Conservation (phyloP, 2,113 vertebrate genomes). For the Tapirus terrestris region DNA sequence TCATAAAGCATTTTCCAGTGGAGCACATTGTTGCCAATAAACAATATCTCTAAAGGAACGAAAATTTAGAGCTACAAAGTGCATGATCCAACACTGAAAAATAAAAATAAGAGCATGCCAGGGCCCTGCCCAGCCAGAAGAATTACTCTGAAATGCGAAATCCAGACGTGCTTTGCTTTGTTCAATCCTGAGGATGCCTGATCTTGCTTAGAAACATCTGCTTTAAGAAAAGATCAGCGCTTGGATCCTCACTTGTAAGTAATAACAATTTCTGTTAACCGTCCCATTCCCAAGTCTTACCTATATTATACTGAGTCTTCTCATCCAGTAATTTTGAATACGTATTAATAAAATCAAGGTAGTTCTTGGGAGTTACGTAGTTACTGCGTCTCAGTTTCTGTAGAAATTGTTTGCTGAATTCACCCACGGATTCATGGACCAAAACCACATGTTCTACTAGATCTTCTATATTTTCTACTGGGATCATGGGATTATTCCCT, state of each 20-base stretch:
- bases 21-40: accelerated
- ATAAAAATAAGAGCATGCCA: not conserved
- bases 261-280: accelerated
- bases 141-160: not conserved
- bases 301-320: constrained; percentile 92
- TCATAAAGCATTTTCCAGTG: not conserved
- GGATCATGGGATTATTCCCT: constrained; percentile 91
- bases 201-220: not conserved
- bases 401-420: constrained; percentile 92
- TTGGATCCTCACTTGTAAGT: accelerated
- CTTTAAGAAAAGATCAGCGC: not conserved
- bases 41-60: too few species aligned
- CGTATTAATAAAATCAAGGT: constrained; percentile 94
- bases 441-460: constrained; percentile 92
- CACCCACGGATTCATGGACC: constrained; percentile 92
- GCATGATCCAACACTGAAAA: not conserved
- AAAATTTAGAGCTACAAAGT: not conserved
- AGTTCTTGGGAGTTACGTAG: constrained; percentile 97
- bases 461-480: constrained; percentile 75
- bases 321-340: constrained; percentile 93
- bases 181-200: accelerated
- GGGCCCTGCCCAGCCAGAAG: not conserved
- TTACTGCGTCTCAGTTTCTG: constrained; percentile 95
- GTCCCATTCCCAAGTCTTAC: constrained; percentile 75
- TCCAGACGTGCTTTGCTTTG: accelerated